Conservation (phyloP, 2,888 invertebrate genomes). For the Hypolimnas misippus region DNA sequence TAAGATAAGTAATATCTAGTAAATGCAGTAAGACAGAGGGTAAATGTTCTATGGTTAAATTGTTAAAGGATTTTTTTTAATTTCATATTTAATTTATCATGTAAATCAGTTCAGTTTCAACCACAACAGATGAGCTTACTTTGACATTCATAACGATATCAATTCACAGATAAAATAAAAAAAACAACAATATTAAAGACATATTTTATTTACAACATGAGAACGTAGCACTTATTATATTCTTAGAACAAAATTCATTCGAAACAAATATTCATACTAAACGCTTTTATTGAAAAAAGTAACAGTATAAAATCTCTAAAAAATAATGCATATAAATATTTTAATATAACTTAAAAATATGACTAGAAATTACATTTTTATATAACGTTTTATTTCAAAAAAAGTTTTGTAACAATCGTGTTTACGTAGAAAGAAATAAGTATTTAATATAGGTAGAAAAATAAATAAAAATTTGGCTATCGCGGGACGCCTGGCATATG, state of each 20-base stretch:
- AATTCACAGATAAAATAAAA: background rate
- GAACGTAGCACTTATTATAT: slow-evolving; percentile 77
- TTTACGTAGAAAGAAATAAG: too few species aligned
- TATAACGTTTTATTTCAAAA: background rate
- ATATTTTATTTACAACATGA: slow-evolving; percentile 55
- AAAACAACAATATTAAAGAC: slow-evolving; percentile 15
- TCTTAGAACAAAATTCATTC: slow-evolving; percentile 52
- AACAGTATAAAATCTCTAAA: background rate
- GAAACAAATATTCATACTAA: slow-evolving; percentile 1
- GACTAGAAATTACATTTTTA: slow-evolving; percentile 4
- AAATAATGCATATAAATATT: background rate
- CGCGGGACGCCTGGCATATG: too few species aligned
- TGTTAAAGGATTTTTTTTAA: too few species aligned
- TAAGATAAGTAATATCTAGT: too few species aligned
- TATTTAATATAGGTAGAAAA: background rate
- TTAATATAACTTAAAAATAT: slow-evolving; percentile 2
- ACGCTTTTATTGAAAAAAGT: background rate
- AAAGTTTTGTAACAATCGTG: too few species aligned
- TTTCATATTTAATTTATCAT: too few species aligned
- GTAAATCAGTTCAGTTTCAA: too few species aligned
- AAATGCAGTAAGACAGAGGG: too few species aligned
- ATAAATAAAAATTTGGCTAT: too few species aligned
- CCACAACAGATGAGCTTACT: too few species aligned
- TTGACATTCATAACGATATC: too few species aligned
- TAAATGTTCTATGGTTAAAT: too few species aligned